Conservation (phyloP, 2,113 vertebrate species). For the Recurvirostra avosetta region DNA sequence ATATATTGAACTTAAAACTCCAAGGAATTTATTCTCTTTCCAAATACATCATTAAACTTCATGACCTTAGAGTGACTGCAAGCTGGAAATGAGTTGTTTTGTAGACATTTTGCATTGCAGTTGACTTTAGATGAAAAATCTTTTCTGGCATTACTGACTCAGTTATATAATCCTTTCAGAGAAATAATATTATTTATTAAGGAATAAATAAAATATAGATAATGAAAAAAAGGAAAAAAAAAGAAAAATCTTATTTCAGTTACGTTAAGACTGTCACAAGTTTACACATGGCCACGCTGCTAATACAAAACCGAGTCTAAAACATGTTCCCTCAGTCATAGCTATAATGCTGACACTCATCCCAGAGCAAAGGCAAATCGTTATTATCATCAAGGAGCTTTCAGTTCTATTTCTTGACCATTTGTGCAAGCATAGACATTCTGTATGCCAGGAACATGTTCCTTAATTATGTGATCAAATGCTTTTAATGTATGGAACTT, state of each 20-base stretch:
- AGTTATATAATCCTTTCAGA: not conserved
- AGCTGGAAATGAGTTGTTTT: conserved; percentile 34
- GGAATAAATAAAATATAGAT: not conserved
- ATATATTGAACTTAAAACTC: not conserved
- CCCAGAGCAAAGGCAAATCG: not conserved
- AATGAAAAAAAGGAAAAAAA: too few relatives aligned
- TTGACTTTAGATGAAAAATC: not conserved
- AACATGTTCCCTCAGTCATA: not conserved
- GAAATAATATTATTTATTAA: not conserved
- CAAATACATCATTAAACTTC: conserved; percentile 39
- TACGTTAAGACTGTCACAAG: not conserved
- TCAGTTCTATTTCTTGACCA: not conserved
- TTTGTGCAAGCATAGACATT: not conserved
- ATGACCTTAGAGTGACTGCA: conserved; percentile 24
- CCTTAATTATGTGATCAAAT: not conserved
- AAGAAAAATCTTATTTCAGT: not conserved
- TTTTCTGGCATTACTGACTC: not conserved
- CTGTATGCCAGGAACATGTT: not conserved
- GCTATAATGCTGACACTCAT: not conserved
- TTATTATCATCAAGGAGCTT: not conserved
- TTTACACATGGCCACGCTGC: not conserved
- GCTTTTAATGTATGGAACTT: not conserved
- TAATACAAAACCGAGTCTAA: not conserved
- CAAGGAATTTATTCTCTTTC: conserved; percentile 12
- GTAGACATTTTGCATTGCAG: conserved; percentile 2